Percentiles rank a stretch among this genome's conserved stretches.
phyloP scores from a whole-genome alignment of 92 coral and sea anemone genomes.

The Nematostella vectensis region DNA sequence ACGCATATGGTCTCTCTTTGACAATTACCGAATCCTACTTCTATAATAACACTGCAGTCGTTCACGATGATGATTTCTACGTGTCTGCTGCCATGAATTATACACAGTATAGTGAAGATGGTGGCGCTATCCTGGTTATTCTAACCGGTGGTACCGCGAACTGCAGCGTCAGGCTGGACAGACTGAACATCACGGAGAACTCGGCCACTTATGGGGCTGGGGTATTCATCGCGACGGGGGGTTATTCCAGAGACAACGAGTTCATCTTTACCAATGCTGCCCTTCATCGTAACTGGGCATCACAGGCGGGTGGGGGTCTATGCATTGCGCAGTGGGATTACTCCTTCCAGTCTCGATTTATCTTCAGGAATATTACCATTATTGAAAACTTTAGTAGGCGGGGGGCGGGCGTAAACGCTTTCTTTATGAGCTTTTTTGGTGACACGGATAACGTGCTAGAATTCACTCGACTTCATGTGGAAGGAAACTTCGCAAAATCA shows the following conservation, averaged over 20 bases:
- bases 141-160: constrained; percentile 15
- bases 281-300: constrained; percentile 43
- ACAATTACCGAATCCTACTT: constrained; percentile 37
- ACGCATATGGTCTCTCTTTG: constrained; percentile 15
- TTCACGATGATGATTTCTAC: constrained; percentile 39
- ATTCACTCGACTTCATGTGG: constrained; percentile 28
- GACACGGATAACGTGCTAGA: constrained; percentile 24
- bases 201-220: constrained; percentile 85
- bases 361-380: constrained; percentile 35
- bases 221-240: constrained; percentile 31
- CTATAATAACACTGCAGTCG: constrained; percentile 54
- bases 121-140: constrained; percentile 60
- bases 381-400: constrained; percentile 57
- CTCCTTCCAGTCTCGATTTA: constrained; percentile 17
- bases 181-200: constrained; percentile 36
- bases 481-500: constrained; percentile 42
- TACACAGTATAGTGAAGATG: constrained; percentile 31
- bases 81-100: constrained; percentile 23
- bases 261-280: constrained; percentile 18
- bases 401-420: constrained; percentile 61
- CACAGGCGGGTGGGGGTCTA: constrained; percentile 80
- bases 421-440: constrained; percentile 29
- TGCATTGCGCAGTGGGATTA: constrained; percentile 45
- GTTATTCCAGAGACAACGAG: constrained; percentile 27
- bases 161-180: constrained; percentile 30